These are phyloP conservation scores for Seriola aureovittata DNA, from an alignment of 2,113 vertebrate species.

Conservation along the genomic window DNA sequence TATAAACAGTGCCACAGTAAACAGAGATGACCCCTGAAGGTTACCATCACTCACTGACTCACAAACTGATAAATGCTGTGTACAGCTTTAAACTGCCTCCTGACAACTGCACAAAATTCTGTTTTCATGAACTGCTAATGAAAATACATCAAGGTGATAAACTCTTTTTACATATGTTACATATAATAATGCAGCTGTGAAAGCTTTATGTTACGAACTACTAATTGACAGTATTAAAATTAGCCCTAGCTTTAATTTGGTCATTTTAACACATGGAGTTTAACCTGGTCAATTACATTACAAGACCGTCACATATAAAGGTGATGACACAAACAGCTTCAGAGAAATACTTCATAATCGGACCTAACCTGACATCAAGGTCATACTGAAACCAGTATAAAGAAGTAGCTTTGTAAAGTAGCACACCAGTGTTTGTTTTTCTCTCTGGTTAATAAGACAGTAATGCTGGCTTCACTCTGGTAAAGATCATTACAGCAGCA, in stretches of 20 bases:
- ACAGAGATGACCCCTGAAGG: slow-evolving; percentile 71
- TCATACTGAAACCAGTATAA: background rate
- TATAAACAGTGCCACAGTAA: slow-evolving; percentile 63
- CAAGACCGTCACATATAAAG: slow-evolving; percentile 11
- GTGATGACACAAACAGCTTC: background rate
- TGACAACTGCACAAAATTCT: slow-evolving; percentile 13
- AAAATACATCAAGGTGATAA: slow-evolving; percentile 17
- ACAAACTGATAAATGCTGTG: slow-evolving; percentile 48
- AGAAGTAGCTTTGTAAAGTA: slow-evolving; percentile 11
- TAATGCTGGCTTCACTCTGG: background rate
- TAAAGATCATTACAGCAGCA: background rate
- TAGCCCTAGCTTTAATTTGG: slow-evolving; percentile 8
- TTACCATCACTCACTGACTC: slow-evolving; percentile 56
- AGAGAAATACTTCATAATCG: slow-evolving; percentile 10
- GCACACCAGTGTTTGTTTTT: slow-evolving; percentile 11
- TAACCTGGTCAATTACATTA: slow-evolving; percentile 32
- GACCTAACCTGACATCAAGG: slow-evolving; percentile 16
- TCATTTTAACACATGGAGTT: slow-evolving; percentile 4
- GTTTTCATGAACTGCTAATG: slow-evolving; percentile 8
- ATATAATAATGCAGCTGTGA: background rate
- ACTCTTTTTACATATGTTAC: background rate
- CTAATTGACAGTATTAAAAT: slow-evolving; percentile 1
- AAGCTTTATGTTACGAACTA: slow-evolving; percentile 1
- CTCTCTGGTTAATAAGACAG: slow-evolving; percentile 7
- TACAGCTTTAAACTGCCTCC: slow-evolving; percentile 31